Conservation (phyloP, 2,113 vertebrate species). For the Rynchops niger region DNA sequence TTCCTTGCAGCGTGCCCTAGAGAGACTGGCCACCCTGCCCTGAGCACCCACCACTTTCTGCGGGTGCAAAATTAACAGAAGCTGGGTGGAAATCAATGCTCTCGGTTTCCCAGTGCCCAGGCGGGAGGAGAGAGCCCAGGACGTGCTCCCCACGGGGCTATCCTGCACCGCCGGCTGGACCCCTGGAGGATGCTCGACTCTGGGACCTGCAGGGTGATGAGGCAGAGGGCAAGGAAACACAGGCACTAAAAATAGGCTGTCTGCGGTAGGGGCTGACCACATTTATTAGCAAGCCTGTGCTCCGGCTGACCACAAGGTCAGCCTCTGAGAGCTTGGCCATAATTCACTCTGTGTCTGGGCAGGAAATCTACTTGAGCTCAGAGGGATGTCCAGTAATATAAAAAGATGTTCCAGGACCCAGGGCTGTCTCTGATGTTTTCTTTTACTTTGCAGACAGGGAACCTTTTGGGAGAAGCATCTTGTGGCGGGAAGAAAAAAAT, state of each 20-base stretch:
- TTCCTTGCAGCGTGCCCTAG: rapidly evolving
- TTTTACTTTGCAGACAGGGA: conserved; percentile 4
- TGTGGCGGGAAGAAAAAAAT: background rate
- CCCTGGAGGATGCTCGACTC: rapidly evolving
- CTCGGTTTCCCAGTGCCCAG: background rate
- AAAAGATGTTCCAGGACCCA: conserved; percentile 27
- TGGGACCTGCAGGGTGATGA: background rate
- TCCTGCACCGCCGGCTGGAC: background rate
- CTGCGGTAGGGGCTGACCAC: conserved; percentile 32
- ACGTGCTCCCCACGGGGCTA: background rate
- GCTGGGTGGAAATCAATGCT: rapidly evolving
- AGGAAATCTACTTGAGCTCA: conserved; percentile 52
- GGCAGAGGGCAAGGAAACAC: background rate
- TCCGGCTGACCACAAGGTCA: conserved; percentile 58
- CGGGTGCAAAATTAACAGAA: background rate
- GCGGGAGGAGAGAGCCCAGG: rapidly evolving
- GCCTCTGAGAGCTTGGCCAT: background rate
- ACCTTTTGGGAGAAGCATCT: background rate
- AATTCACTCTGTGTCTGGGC: conserved; percentile 50
- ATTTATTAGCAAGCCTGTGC: conserved; percentile 45
- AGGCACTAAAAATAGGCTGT: conserved; percentile 23
- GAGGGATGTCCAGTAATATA: conserved; percentile 58
- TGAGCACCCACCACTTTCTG: rapidly evolving
- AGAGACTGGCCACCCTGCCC: background rate
- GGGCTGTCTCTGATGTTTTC: conserved; percentile 35